Evolutionary conservation across 2,797 vertebrate species (phyloP).

Genomic region (Gadopsis marmoratus): DNA sequence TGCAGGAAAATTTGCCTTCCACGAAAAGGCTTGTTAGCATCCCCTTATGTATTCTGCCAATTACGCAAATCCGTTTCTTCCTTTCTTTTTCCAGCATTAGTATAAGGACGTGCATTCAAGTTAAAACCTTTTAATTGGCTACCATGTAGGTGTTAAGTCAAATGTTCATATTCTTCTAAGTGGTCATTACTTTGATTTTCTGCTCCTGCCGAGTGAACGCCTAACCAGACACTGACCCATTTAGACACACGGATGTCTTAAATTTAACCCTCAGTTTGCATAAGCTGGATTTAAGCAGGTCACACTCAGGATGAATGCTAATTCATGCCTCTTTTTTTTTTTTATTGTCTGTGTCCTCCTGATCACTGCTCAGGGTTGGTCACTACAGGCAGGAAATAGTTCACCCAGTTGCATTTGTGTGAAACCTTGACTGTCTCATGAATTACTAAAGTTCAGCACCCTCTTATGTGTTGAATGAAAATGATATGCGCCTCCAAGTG

Average conservation of each 20-base stretch:
- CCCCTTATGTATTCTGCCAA: not conserved
- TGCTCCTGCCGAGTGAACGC: not conserved
- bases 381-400: not conserved
- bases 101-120: not conserved
- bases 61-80: not conserved
- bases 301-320: slow-evolving; percentile 65
- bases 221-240: slow-evolving; percentile 32
- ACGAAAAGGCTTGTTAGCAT: not conserved
- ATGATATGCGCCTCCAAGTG: not conserved
- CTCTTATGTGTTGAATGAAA: not conserved
- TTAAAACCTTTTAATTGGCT: not conserved
- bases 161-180: not conserved
- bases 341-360: slow-evolving; percentile 29
- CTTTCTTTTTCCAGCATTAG: not conserved
- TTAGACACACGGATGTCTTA: slow-evolving; percentile 34
- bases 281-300: slow-evolving; percentile 60
- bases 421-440: not conserved
- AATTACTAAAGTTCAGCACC: not conserved
- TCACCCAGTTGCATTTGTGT: slow-evolving; percentile 8
- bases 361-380: slow-evolving; percentile 3
- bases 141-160: not conserved
- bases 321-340: slow-evolving; percentile 44
- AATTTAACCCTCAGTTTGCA: slow-evolving; percentile 45
- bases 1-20: not conserved
- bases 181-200: slow-evolving; percentile 4